Percentiles rank a stretch among this genome's conserved stretches.
These are phyloP conservation scores for Mastacembelus armatus DNA, from an alignment of 2,797 vertebrate species.

Conservation along the genomic window DNA sequence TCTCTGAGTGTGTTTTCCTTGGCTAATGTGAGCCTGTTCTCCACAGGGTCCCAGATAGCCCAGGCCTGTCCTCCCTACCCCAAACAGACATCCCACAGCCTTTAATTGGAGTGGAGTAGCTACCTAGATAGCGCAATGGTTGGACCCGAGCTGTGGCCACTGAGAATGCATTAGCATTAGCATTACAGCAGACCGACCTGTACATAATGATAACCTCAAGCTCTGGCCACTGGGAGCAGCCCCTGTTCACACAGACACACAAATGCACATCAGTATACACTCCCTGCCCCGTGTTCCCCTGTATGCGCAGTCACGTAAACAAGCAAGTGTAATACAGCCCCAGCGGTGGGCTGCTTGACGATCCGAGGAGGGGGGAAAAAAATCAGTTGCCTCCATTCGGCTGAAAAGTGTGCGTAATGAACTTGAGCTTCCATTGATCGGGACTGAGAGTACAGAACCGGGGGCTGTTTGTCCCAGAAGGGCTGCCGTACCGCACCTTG, in stretches of 20 bases:
- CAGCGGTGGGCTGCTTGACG: slow-evolving; percentile 63
- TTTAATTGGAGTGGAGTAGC: slow-evolving; percentile 79
- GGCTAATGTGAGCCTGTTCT: slow-evolving; percentile 67
- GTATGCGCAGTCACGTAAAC: slow-evolving; percentile 74
- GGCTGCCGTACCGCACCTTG: slow-evolving; percentile 66
- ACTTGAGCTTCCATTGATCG: slow-evolving; percentile 83
- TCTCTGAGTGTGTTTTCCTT: slow-evolving; percentile 60
- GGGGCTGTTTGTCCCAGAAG: slow-evolving; percentile 85
- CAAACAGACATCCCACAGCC: slow-evolving; percentile 67
- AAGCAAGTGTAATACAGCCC: slow-evolving; percentile 70
- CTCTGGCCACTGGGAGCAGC: slow-evolving; percentile 70
- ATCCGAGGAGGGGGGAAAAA: slow-evolving; percentile 36
- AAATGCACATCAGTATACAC: slow-evolving; percentile 44
- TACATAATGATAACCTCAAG: slow-evolving; percentile 81
- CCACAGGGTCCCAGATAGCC: slow-evolving; percentile 58
- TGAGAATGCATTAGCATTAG: slow-evolving; percentile 78
- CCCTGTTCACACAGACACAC: slow-evolving; percentile 36
- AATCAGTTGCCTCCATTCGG: slow-evolving; percentile 64
- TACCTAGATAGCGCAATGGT: slow-evolving; percentile 62
- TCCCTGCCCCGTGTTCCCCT: slow-evolving; percentile 46
- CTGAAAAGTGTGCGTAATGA: slow-evolving; percentile 81
- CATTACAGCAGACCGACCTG: slow-evolving; percentile 73
- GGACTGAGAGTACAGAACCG: slow-evolving; percentile 78
- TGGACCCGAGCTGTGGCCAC: slow-evolving; percentile 64
- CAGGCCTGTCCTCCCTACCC: slow-evolving; percentile 65